Percentiles rank a stretch among this genome's conserved stretches.
Conservation (phyloP, 2,888 invertebrate species). For the Agriotes lineatus region DNA sequence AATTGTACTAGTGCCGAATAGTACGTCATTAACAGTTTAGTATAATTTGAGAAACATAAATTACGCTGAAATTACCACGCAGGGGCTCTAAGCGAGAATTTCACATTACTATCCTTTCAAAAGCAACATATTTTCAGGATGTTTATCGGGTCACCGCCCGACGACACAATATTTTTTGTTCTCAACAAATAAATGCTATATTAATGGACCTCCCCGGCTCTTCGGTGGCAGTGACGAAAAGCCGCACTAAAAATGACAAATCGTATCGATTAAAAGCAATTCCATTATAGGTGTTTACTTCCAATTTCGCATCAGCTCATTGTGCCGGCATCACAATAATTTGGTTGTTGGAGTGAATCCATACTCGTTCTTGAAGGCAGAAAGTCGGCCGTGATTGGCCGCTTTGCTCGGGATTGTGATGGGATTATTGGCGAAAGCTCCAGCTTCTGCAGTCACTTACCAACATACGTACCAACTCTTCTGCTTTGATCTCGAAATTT, state of each 20-base stretch:
- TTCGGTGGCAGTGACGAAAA: neutral
- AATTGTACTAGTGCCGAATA: no score
- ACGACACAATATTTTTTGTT: no score
- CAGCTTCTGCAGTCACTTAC: slow-evolving; percentile 27
- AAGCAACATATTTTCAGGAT: no score
- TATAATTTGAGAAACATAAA: no score
- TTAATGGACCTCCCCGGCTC: neutral
- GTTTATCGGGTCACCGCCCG: no score
- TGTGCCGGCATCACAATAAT: slow-evolving; percentile 38
- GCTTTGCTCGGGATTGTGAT: slow-evolving; percentile 34
- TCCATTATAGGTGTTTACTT: slow-evolving; percentile 32
- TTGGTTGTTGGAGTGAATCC: slow-evolving; percentile 35
- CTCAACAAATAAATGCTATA: no score
- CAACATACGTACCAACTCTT: slow-evolving; percentile 28
- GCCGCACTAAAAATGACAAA: slow-evolving; percentile 3
- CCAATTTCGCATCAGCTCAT: slow-evolving; percentile 30
- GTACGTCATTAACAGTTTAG: no score
- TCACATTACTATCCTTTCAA: no score
- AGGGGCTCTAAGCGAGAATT: no score
- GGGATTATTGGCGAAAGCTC: slow-evolving; percentile 37
- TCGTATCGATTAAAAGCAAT: slow-evolving; percentile 20
- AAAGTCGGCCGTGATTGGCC: slow-evolving; percentile 37
- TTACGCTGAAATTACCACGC: no score
- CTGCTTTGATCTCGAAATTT: slow-evolving; percentile 30
- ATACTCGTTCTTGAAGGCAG: slow-evolving; percentile 30